Conservation (phyloP, 2,113 vertebrate genomes). For the Corapipo altera region DNA sequence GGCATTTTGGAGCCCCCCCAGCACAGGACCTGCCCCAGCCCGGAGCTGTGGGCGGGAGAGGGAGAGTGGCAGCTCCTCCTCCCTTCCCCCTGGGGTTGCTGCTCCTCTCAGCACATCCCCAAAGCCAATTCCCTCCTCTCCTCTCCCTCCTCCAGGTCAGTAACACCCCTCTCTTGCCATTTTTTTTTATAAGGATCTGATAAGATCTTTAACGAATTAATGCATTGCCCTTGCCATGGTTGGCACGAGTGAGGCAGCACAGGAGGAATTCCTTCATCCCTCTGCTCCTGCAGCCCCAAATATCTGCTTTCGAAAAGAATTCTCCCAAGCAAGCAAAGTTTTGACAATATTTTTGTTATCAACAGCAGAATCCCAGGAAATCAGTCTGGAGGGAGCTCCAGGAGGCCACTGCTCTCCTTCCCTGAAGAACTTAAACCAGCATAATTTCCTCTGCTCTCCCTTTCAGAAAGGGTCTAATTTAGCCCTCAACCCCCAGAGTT, state of each 20-base stretch:
- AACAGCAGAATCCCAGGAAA: not conserved
- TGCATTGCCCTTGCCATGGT: not conserved
- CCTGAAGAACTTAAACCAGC: not conserved
- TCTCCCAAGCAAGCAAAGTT: not conserved
- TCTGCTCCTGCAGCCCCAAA: not conserved
- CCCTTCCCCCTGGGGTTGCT: not conserved
- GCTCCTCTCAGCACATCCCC: not conserved
- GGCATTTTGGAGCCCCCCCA: not conserved
- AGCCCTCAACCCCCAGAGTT: not conserved
- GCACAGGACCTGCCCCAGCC: not conserved
- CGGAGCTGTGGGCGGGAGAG: not conserved
- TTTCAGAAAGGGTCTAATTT: conserved; percentile 2
- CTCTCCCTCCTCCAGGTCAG: not conserved
- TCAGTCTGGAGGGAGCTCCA: not conserved
- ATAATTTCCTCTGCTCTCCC: not conserved
- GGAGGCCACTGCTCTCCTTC: not conserved
- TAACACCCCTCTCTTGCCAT: not conserved
- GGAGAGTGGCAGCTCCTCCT: not conserved
- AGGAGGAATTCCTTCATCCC: not conserved
- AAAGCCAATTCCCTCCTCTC: not conserved
- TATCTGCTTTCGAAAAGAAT: not conserved
- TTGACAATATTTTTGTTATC: rapidly evolving
- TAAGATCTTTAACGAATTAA: not conserved
- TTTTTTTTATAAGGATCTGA: not conserved
- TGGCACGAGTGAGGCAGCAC: not conserved